phyloP scores from a whole-genome alignment of 2,888 invertebrate genomes.

The Leucophenga maculata region DNA sequence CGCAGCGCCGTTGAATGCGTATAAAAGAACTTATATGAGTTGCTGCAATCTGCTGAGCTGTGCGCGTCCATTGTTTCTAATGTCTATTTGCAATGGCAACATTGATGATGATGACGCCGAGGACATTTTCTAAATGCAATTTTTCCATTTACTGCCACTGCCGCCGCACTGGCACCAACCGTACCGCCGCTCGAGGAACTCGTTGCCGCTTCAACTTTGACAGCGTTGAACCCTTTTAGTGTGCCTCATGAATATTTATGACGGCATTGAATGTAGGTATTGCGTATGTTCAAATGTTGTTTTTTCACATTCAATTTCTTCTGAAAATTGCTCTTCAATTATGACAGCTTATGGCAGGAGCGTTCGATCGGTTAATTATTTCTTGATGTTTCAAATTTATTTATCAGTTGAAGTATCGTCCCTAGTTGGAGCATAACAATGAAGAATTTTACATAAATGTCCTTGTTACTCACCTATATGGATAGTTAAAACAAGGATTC shows the following conservation, averaged over 20 bases:
- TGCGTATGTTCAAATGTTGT: constrained; percentile 25
- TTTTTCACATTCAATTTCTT: constrained; percentile 38
- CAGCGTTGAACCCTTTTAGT: constrained; percentile 54
- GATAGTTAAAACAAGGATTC: too few relatives aligned
- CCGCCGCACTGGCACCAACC: background rate
- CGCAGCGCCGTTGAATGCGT: too few relatives aligned
- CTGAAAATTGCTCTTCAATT: constrained; percentile 31
- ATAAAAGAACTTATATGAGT: background rate
- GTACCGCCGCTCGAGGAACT: background rate
- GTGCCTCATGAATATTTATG: constrained; percentile 64
- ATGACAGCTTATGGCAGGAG: constrained; percentile 40
- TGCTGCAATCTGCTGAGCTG: background rate
- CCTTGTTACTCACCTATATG: too few relatives aligned
- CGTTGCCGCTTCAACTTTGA: constrained; percentile 35
- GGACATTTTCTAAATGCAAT: constrained; percentile 36
- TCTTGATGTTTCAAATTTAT: too few relatives aligned
- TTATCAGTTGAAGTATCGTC: too few relatives aligned
- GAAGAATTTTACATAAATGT: too few relatives aligned
- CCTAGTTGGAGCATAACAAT: too few relatives aligned
- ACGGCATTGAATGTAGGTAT: constrained; percentile 35
- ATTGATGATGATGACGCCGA: background rate
- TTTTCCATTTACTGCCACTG: constrained; percentile 45
- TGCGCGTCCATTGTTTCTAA: constrained; percentile 16
- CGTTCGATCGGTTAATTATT: constrained; percentile 7
- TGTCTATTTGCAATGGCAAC: constrained; percentile 15